These are phyloP conservation scores for Drosophila austrosaltans DNA, from an alignment of 2,888 invertebrate species.

Conservation along the genomic window DNA sequence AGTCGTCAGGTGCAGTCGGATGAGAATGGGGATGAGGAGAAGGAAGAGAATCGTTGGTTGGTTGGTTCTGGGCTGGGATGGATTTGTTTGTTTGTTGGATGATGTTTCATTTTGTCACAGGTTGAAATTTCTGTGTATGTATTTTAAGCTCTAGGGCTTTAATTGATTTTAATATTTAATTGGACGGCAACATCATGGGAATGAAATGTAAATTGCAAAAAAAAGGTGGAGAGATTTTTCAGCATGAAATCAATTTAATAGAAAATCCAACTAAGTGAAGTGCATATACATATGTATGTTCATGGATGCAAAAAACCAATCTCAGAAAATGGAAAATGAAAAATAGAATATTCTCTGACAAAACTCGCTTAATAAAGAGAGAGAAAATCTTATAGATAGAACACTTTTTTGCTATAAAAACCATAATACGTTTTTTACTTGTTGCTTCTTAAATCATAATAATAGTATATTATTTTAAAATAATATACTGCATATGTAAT, in stretches of 20 bases:
- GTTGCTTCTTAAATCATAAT: too few species aligned
- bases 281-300: too few species aligned
- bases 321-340: not conserved
- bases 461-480: too few species aligned
- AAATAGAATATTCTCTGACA: not conserved
- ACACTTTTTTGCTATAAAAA: too few species aligned
- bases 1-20: not conserved
- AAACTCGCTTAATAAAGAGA: too few species aligned
- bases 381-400: too few species aligned
- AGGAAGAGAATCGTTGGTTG: not conserved
- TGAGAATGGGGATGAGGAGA: too few species aligned
- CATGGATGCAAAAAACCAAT: not conserved
- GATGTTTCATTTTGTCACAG: constrained; percentile 9
- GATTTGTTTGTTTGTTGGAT: not conserved
- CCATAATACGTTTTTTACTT: too few species aligned
- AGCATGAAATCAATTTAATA: constrained; percentile 56
- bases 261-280: not conserved
- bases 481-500: too few species aligned
- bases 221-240: constrained; percentile 31
- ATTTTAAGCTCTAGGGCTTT: constrained; percentile 47
- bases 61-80: not conserved
- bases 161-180: constrained; percentile 77
- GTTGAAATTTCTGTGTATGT: constrained; percentile 12
- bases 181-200: constrained; percentile 49
- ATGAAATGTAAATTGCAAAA: constrained; percentile 53